Conservation (phyloP, 2,797 vertebrate genomes). For the Discoglossus pictus region DNA sequence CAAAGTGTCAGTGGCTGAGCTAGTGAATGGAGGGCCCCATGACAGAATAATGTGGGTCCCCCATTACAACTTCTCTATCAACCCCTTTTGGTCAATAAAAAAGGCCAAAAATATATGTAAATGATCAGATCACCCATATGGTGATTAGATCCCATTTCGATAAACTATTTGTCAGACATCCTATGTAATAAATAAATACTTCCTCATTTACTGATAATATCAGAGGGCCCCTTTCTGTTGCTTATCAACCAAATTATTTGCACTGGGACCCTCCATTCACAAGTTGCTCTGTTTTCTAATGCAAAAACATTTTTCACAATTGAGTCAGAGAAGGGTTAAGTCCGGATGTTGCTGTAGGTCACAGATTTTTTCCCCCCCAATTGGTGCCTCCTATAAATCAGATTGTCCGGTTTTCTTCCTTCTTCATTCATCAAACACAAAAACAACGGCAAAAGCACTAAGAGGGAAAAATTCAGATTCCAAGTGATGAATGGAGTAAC, state of each 20-base stretch:
- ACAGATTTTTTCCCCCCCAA: background rate
- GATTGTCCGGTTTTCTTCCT: constrained; percentile 14
- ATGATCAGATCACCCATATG: too few relatives aligned
- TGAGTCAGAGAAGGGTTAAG: background rate
- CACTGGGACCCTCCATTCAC: background rate
- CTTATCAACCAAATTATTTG: background rate
- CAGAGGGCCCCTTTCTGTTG: background rate
- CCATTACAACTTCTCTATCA: too few relatives aligned
- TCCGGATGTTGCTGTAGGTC: background rate
- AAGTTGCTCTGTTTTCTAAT: too few relatives aligned
- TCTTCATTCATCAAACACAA: constrained; percentile 20
- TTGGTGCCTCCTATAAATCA: constrained; percentile 5
- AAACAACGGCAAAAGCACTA: constrained; percentile 3
- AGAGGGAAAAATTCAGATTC: constrained; percentile 26
- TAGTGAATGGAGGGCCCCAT: too few relatives aligned
- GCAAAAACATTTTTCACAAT: background rate
- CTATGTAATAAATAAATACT: constrained; percentile 14
- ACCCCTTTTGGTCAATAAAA: too few relatives aligned
- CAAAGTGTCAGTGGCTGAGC: too few relatives aligned
- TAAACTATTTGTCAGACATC: too few relatives aligned
- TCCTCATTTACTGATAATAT: background rate
- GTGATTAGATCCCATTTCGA: too few relatives aligned
- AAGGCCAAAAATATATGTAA: too few relatives aligned
- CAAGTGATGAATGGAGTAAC: constrained; percentile 23
- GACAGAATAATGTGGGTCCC: too few relatives aligned